Conservation (phyloP, 2,113 vertebrate species). For the Alligator mississippiensis region DNA sequence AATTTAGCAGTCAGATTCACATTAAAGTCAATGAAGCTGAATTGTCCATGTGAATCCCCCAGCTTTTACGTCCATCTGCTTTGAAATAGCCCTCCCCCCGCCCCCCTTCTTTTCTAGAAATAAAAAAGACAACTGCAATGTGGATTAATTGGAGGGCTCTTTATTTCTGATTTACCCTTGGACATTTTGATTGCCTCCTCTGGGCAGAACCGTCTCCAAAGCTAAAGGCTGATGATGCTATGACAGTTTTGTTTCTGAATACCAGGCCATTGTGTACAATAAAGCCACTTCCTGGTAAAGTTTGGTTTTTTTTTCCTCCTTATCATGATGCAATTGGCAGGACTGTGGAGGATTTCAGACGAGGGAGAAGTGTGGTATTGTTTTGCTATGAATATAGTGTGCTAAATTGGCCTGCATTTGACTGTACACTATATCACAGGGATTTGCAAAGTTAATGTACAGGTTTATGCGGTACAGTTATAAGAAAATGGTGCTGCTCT, state of each 20-base stretch:
- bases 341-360: background rate
- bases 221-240: background rate
- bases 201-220: background rate
- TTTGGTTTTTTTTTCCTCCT: background rate
- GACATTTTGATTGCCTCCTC: background rate
- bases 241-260: background rate
- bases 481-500: background rate
- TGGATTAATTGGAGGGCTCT: background rate
- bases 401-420: background rate
- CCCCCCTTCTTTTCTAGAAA: background rate
- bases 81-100: background rate
- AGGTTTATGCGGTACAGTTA: background rate
- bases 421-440: background rate
- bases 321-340: background rate
- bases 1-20: background rate
- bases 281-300: background rate
- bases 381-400: background rate
- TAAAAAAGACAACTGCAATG: background rate
- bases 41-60: background rate
- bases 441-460: background rate
- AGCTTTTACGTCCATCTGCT: background rate
- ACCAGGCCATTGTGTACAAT: background rate
- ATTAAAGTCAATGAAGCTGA: background rate
- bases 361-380: background rate
- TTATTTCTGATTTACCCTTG: background rate